Conservation (phyloP, 64 coral and sea anemone genomes). For the Astreopora myriophthalma region DNA sequence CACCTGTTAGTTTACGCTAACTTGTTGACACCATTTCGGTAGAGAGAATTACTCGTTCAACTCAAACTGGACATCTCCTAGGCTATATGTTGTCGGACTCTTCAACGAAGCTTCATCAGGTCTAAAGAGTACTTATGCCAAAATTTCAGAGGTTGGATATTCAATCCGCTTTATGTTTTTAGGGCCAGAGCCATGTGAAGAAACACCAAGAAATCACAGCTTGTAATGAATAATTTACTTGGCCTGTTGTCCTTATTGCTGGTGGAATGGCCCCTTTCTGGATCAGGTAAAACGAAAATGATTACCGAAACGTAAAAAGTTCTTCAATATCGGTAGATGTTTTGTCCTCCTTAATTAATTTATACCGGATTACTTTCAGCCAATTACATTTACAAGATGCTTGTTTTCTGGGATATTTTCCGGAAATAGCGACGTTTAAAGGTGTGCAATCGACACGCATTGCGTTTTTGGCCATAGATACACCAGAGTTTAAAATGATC, state of each 20-base stretch:
- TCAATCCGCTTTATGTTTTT: neutral
- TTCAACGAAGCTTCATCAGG: neutral
- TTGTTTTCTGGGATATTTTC: too few species aligned
- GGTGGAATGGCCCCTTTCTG: conserved; percentile 34
- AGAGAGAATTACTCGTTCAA: neutral
- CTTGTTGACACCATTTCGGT: neutral
- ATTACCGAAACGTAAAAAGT: neutral
- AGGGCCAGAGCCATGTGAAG: conserved; percentile 27
- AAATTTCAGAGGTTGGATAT: neutral
- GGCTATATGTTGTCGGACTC: neutral
- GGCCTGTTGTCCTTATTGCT: conserved; percentile 30
- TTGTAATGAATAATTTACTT: conserved; percentile 51
- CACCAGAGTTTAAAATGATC: neutral
- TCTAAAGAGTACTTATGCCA: neutral
- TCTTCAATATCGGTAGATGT: neutral
- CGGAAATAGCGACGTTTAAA: too few species aligned
- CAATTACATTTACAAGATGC: neutral
- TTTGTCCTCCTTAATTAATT: neutral
- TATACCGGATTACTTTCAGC: too few species aligned
- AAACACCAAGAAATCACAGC: neutral
- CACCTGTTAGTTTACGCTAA: neutral
- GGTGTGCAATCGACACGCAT: too few species aligned
- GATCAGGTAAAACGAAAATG: conserved; percentile 21
- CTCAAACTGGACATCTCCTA: neutral
- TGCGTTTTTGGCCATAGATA: neutral